Evolutionary conservation across 2,888 invertebrate genomes (phyloP).

Genomic region (Pasiphila rectangulata): DNA sequence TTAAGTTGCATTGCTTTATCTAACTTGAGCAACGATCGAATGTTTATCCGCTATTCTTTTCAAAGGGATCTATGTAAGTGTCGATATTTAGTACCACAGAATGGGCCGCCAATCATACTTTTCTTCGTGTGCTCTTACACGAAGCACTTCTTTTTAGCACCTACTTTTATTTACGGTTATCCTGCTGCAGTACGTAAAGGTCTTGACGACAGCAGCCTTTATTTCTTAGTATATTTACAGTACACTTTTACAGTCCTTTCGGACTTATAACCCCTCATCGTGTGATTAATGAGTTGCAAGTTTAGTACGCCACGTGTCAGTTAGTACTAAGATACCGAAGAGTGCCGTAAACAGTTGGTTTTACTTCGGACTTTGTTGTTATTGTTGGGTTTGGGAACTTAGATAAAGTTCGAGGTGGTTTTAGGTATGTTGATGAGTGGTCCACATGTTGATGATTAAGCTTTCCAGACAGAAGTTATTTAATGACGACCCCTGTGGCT

Average conservation of each 20-base stretch:
- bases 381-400: slow-evolving; percentile 30
- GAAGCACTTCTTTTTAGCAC: too few relatives aligned
- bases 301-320: slow-evolving; percentile 61
- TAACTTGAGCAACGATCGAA: too few relatives aligned
- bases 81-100: too few relatives aligned
- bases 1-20: too few relatives aligned
- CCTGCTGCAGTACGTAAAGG: too few relatives aligned
- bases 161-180: too few relatives aligned
- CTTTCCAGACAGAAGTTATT: too few relatives aligned
- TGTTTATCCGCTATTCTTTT: too few relatives aligned
- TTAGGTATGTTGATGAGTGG: slow-evolving; percentile 14
- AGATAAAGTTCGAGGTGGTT: slow-evolving; percentile 16
- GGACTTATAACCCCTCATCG: slow-evolving; percentile 56
- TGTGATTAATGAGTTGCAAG: slow-evolving; percentile 70
- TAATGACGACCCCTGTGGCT: too few relatives aligned
- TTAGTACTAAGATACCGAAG: slow-evolving; percentile 50
- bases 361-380: slow-evolving; percentile 41
- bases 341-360: slow-evolving; percentile 46
- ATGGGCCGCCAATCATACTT: too few relatives aligned
- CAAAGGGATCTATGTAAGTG: too few relatives aligned
- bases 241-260: slow-evolving; percentile 47
- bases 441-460: slow-evolving; percentile 19
- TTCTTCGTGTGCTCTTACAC: too few relatives aligned
- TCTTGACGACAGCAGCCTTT: slow-evolving; percentile 19
- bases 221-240: slow-evolving; percentile 21